Conservation (phyloP, 2,797 vertebrate species). For the Takifugu ocellatus region DNA sequence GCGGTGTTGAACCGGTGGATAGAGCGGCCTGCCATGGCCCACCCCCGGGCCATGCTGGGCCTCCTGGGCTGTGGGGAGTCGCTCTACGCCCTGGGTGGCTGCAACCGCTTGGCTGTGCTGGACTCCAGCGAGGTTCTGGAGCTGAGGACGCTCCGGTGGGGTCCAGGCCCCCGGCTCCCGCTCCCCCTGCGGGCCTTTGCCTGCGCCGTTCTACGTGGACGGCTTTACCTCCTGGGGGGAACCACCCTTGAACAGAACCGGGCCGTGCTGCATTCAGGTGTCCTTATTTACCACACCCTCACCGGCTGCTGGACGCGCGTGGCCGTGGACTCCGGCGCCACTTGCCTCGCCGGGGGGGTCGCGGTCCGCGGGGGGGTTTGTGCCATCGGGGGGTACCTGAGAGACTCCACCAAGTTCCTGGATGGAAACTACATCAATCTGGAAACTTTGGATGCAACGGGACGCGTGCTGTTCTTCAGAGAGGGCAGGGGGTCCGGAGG, state of each 20-base stretch:
- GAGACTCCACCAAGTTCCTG: conserved; percentile 77
- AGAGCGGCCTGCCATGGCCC: conserved; percentile 71
- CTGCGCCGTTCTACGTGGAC: conserved; percentile 68
- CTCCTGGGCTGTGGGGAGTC: conserved; percentile 75
- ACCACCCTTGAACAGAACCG: conserved; percentile 77
- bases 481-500: conserved; percentile 72
- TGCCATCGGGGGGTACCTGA: conserved; percentile 80
- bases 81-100: conserved; percentile 79
- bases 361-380: conserved; percentile 80
- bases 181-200: conserved; percentile 78
- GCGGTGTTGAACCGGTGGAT: conserved; percentile 77
- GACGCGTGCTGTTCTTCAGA: conserved; percentile 80
- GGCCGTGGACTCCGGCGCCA: conserved; percentile 74
- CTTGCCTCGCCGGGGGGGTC: conserved; percentile 80
- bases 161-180: conserved; percentile 70
- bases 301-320: conserved; percentile 78
- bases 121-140: conserved; percentile 79
- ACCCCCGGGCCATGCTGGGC: conserved; percentile 78
- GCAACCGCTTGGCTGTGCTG: conserved; percentile 74
- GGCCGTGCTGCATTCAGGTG: conserved; percentile 77
- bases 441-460: conserved; percentile 78
- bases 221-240: conserved; percentile 81
- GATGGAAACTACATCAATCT: conserved; percentile 78
- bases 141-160: conserved; percentile 62
- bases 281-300: conserved; percentile 80